A percentile compares a stretch with the other conserved stretches of the same genome.
phyloP scores from a whole-genome alignment of 2,888 invertebrate genomes.

The Drosophila buzzatii region DNA sequence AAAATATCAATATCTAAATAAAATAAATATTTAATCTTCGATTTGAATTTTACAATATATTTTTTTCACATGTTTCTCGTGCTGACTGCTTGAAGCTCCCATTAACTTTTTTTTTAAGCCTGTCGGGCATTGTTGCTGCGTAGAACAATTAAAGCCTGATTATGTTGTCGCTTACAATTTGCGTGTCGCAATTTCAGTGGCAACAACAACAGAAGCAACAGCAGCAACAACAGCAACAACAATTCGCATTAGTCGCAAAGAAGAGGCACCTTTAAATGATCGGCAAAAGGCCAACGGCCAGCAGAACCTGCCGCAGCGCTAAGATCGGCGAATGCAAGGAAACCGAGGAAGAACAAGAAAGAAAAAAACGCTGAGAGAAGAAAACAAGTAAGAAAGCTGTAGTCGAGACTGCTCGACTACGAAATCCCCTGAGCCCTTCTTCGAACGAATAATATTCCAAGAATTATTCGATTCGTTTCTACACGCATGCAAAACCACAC shows the following conservation, averaged over 20 bases:
- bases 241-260: conserved; percentile 45
- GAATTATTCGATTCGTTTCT: no score
- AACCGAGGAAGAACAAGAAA: neutral
- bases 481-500: no score
- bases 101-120: neutral
- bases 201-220: conserved; percentile 1
- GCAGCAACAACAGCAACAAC: neutral
- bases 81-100: neutral
- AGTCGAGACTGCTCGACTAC: no score
- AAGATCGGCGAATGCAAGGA: conserved; percentile 43
- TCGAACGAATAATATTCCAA: no score
- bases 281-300: conserved; percentile 77
- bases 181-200: conserved; percentile 64
- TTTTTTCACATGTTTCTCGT: neutral
- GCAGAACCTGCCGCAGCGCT: conserved; percentile 52
- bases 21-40: neutral
- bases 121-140: conserved; percentile 46
- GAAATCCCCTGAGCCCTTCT: no score
- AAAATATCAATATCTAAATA: no score
- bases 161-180: conserved; percentile 75
- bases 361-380: conserved; percentile 15
- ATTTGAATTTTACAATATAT: neutral
- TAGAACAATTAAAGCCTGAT: conserved; percentile 76
- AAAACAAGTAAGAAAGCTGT: no score
- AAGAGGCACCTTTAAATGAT: conserved; percentile 50